Evolutionary conservation across 1,140 invertebrate species (phyloP), one percentile per base, ranked within the genome.

Genomic region (Nebria ingens): DNA sequence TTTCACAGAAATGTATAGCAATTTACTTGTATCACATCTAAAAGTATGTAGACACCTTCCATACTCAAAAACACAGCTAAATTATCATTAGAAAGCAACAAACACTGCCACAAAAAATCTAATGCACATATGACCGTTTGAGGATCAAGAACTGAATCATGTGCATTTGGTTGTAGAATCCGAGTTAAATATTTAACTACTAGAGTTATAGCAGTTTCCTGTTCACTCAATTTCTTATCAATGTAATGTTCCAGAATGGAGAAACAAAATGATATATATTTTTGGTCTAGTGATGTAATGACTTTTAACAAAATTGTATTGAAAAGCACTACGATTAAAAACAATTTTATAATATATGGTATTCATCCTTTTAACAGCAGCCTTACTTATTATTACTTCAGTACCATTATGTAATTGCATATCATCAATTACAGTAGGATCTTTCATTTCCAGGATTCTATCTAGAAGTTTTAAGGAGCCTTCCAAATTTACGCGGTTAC

Each of bases 1-100:
- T n/a, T n/a, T n/a, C n/a, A n/a, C n/a, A n/a, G n/a, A n/a, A 49
- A 6, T 49, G 42, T 6, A 6, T 49, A 4, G 15, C 17, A 4
- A 19, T 11, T 21, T 51, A 51, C 50, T 4, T 51, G 11, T 21
- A 51, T 51, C 4, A 51, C 15, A 17, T 51, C 50, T 20, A 51
- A 20, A 4, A 51, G 4, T 21, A 51, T 20, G 15, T 51, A 51
- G 3, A 51, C 21, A 12, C 50, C 50, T 12, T 22, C 21, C 6
- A 11, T 51, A 20, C 21, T 22, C 6, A 51, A 12, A 20, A 51
- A 51, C 21, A 51, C 21, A 11, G 21, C 21, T 22, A 51, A 21
- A 2, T 22, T 51, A 12, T 51, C 21, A 21, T 51, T 9, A 11
- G 3, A 3, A 4, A 2, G 11, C 12, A 4, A 2, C 9, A 51